Base-by-base conservation (phyloP, 2,797 vertebrate genomes). In the Sebastes hopkinsi region DNA sequence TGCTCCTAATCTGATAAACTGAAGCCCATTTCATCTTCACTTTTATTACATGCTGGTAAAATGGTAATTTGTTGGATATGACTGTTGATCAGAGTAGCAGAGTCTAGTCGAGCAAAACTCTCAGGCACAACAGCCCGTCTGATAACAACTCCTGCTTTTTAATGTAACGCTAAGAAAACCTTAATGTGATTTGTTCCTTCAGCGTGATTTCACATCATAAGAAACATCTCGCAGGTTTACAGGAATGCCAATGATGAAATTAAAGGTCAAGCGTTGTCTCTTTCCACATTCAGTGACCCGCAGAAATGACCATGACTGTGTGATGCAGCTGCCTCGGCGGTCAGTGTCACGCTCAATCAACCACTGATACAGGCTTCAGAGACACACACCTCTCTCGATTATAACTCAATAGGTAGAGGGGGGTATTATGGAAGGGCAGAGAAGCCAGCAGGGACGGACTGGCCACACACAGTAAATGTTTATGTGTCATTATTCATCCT, bases 381-480 rank as follows among this genome's bases (percentile, higher is more conserved):
- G 71, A 77, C 68, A 79, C 82, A 88, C 80, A 80, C 64, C 75
- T 82, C 75, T 55, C 92, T 72, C 38, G 14, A 83, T 90, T 83
- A 90, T 89, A 88, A 91, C 92, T 92, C 88, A 89, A 82, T 86
- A 83, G 80, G 72, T 34, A 60, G 59, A 58, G 27, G 65, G 42
- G 73, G 42, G 73, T 79, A 87, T 89, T 82, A 89, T 75, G 64
- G 72, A 71, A 72, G 73, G 77, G 71, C 75, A 83, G 70, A 65
- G 73, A 62, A 64, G 81, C 83, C 83, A 86, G 75, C 67, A 79
- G 92, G 84, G 88, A 92, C 82, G 84, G 88, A 92, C 84, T 76
- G 89, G 72, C 88, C 83, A 76, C 84, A 91, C 72, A 88, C 84
- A 87, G 91, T 95, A 94, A 95, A 96, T 90, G 88, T 94, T 95